Evolutionary conservation across 2,888 invertebrate genomes (phyloP).

Genomic region (Harmothoe impar): DNA sequence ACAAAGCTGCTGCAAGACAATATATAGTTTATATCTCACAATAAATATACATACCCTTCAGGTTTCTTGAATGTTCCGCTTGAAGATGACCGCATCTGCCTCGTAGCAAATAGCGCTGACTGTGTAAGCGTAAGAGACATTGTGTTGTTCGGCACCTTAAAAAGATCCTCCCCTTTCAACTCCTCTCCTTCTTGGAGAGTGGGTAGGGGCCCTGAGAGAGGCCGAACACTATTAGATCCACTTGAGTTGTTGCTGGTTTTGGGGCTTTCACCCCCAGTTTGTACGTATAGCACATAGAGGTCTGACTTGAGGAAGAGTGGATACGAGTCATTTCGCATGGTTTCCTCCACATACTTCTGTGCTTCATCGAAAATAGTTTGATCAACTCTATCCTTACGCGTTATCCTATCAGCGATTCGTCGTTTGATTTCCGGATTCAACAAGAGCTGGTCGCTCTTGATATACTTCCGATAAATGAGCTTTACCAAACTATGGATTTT

Average conservation of each 20-base stretch:
- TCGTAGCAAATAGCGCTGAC: conserved; percentile 64
- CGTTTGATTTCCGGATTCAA: conserved; percentile 89
- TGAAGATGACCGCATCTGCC: conserved; percentile 28
- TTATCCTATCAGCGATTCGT: conserved; percentile 86
- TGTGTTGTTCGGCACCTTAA: conserved; percentile 38
- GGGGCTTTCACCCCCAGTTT: conserved; percentile 80
- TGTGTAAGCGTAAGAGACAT: conserved; percentile 64
- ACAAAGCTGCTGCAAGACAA: too few relatives aligned
- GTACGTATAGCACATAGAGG: conserved; percentile 88
- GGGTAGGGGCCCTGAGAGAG: conserved; percentile 69
- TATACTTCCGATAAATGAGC: conserved; percentile 85
- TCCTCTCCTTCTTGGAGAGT: conserved; percentile 70
- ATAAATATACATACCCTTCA: conserved; percentile 63
- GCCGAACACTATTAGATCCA: conserved; percentile 69
- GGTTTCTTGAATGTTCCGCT: conserved; percentile 52
- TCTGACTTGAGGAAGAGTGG: conserved; percentile 96
- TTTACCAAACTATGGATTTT: conserved; percentile 89
- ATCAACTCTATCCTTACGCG: conserved; percentile 85
- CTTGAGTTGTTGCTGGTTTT: conserved; percentile 71
- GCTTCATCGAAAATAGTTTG: conserved; percentile 93
- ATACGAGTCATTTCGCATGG: conserved; percentile 94
- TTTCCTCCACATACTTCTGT: conserved; percentile 91
- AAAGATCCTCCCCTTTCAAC: conserved; percentile 67
- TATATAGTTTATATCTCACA: background rate
- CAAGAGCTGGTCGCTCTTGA: conserved; percentile 88